These are phyloP conservation scores for Harpagifer antarcticus DNA, from an alignment of 2,797 vertebrate genomes.

Conservation along the genomic window DNA sequence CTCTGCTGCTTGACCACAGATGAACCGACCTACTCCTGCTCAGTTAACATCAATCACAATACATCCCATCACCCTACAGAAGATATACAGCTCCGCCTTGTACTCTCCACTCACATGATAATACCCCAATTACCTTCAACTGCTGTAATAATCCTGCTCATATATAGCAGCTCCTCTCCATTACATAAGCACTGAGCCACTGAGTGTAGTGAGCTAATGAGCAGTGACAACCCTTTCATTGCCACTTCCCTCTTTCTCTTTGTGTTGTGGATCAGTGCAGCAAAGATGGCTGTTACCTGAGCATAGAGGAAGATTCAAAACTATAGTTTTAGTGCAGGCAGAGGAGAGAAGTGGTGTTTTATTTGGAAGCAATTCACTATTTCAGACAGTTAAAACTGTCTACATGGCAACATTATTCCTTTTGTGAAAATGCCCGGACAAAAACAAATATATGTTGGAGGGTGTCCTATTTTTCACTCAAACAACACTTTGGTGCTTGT, in stretches of 20 bases:
- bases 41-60: constrained; percentile 52
- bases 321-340: background rate
- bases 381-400: background rate
- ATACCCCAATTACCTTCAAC: constrained; percentile 41
- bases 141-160: constrained; percentile 42
- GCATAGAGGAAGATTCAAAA: constrained; percentile 24
- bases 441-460: background rate
- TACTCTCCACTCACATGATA: constrained; percentile 38
- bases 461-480: background rate
- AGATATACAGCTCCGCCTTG: constrained; percentile 19
- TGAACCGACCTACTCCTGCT: constrained; percentile 51
- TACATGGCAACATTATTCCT: background rate
- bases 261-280: constrained; percentile 24
- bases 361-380: background rate
- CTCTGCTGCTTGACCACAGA: constrained; percentile 50
- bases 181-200: constrained; percentile 59
- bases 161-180: constrained; percentile 45
- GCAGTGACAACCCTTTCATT: constrained; percentile 49
- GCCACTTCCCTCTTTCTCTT: constrained; percentile 45
- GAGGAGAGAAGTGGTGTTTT: background rate
- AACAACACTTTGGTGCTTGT: constrained; percentile 12
- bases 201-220: constrained; percentile 57
- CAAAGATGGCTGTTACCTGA: constrained; percentile 38
- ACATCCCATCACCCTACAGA: constrained; percentile 40
- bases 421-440: background rate